Base-by-base conservation (phyloP, 1,140 invertebrate species). In the Polypedilum pembai region DNA sequence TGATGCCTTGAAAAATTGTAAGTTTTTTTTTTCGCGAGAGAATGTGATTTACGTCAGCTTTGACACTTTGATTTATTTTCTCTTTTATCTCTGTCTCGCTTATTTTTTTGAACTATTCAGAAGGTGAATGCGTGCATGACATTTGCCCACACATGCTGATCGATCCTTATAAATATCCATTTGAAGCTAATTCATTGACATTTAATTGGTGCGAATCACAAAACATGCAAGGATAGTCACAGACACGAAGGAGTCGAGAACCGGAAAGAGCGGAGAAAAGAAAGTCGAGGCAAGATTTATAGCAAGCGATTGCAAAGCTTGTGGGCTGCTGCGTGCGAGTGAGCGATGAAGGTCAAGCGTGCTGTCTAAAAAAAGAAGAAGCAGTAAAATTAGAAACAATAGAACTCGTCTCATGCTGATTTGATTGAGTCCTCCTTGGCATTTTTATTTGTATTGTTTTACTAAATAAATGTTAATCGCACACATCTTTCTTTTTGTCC, bases 181-280 rank as follows among this genome's bases (percentile, higher is more conserved):
- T 1, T 15, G 1, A 15, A 56, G n/a, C 12, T n/a, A n/a, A n/a
- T 15, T 56, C 45, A 15, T 56, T 56, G 45, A 15, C 45, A 56
- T 15, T 56, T 56, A 56, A 56, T 56, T 56, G 45, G 45, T n/a
- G 12, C 12, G 8, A 12, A 12, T n/a, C 15, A 12, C 12, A n/a
- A 56, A 56, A 56, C 12, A 56, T 15, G n/a, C n/a, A 56, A 15
- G n/a, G 45, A 56, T 56, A 56, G 45, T 15, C 45, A 56, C n/a
- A 56, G 45, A 56, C 45, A 56, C n/a, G 45, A 56, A 56, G 45
- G 45, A 56, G 45, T 56, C 45, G 45, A 56, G 45, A 56, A 56
- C 45, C 12, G 45, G 45, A 56, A 56, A 56, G n/a, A 56, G 24
- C 1, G 24, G 24, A n/a, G 24, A 33, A 33, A 33, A 33, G 24